Conservation (phyloP, 2,888 invertebrate genomes). For the Leucoma salicis region DNA sequence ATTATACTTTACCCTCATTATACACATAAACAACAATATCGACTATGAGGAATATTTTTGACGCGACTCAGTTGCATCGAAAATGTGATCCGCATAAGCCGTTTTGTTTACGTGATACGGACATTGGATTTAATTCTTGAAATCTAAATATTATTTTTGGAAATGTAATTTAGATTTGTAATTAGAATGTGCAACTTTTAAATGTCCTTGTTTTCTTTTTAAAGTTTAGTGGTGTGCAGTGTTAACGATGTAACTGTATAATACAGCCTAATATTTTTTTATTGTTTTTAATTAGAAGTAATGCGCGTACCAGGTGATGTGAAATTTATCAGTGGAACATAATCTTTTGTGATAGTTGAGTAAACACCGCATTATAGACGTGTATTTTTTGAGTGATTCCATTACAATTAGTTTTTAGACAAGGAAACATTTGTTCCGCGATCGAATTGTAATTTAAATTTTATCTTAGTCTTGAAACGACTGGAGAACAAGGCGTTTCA, state of each 20-base stretch:
- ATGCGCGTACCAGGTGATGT: slow-evolving; percentile 6
- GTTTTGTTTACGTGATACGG: slow-evolving; percentile 2
- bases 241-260: not conserved
- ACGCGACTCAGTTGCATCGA: slow-evolving; percentile 3
- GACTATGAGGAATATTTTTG: not conserved
- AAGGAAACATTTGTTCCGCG: slow-evolving; percentile 31
- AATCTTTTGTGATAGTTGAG: slow-evolving; percentile 3
- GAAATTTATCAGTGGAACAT: slow-evolving; percentile 22
- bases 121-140: slow-evolving; percentile 5
- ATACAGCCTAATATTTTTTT: not conserved
- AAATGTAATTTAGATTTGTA: slow-evolving; percentile 3
- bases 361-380: not conserved
- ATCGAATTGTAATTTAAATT: slow-evolving; percentile 14
- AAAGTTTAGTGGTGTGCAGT: not conserved
- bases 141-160: slow-evolving; percentile 2
- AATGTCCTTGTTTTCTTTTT: not conserved
- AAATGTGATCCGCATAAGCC: slow-evolving; percentile 22
- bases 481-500: slow-evolving; percentile 14
- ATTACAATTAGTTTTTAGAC: slow-evolving; percentile 25
- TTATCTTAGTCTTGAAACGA: slow-evolving; percentile 23
- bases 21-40: slow-evolving; percentile 9
- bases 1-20: slow-evolving; percentile 29
- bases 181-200: slow-evolving; percentile 7
- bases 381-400: slow-evolving; percentile 13
- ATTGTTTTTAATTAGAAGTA: not conserved